These are phyloP conservation scores for Rhizomys pruinosus DNA, from an alignment of 2,113 vertebrate genomes.

Conservation along the genomic window DNA sequence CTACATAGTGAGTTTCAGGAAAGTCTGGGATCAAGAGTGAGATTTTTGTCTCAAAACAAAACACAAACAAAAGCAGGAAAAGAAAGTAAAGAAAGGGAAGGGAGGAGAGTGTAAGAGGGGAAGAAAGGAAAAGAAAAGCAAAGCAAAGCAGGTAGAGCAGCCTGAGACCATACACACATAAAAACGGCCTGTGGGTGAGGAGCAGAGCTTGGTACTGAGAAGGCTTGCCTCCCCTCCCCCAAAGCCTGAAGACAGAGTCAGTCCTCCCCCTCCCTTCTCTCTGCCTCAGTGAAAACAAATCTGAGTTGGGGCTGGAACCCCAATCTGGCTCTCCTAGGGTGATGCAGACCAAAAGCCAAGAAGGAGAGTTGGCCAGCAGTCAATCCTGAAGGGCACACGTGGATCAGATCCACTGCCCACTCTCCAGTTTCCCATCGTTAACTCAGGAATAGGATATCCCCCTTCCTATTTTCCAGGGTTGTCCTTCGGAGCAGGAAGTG, in stretches of 20 bases:
- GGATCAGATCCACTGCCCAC: background rate
- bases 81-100: no score
- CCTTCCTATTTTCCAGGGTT: background rate
- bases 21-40: background rate
- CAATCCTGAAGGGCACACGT: fast-evolving
- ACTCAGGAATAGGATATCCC: background rate
- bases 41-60: background rate
- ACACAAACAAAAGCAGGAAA: background rate
- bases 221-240: no score
- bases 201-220: background rate
- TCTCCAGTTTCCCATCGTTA: background rate
- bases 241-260: background rate
- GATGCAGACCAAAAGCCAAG: background rate
- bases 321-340: background rate
- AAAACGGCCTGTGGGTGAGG: background rate
- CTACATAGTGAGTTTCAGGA: background rate
- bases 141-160: background rate
- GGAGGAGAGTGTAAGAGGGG: no score
- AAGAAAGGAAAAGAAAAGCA: background rate
- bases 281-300: background rate
- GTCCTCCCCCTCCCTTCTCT: background rate
- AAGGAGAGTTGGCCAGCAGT: background rate
- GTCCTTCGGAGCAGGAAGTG: background rate
- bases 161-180: background rate
- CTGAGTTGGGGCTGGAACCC: background rate